Evolutionary conservation across 2,797 vertebrate genomes (phyloP).

Genomic region (Manis javanica): DNA sequence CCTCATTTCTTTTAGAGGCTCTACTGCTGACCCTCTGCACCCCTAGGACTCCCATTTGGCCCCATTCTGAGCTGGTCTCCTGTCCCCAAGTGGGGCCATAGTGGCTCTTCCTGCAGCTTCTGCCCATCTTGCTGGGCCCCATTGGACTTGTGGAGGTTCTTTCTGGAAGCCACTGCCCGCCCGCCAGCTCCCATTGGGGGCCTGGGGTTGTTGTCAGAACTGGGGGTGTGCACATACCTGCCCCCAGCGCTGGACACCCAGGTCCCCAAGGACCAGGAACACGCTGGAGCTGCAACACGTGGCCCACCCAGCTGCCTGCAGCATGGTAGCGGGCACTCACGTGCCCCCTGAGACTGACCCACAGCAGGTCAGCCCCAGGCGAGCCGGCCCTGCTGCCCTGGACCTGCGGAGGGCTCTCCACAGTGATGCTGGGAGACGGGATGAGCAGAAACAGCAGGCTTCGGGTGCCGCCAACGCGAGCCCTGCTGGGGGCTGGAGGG

Average conservation of each 20-base stretch:
- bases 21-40: background rate
- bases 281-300: background rate
- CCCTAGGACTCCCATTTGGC: background rate
- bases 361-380: too few species aligned
- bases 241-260: background rate
- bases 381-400: background rate
- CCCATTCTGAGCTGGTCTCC: background rate
- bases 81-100: background rate
- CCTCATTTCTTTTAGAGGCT: background rate
- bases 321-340: rapidly evolving
- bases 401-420: background rate
- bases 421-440: rapidly evolving
- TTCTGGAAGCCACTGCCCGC: background rate
- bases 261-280: background rate
- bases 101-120: background rate
- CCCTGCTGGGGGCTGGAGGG: background rate
- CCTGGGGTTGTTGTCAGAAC: background rate
- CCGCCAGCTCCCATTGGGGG: background rate
- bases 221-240: rapidly evolving
- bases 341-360: background rate
- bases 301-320: too few species aligned
- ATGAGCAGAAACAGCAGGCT: background rate
- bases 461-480: background rate
- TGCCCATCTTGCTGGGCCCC: too few species aligned
- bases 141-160: background rate